Percentiles rank a stretch among this genome's conserved stretches.
These are phyloP conservation scores for Drosophila equinoxialis DNA, from an alignment of 1,140 invertebrate genomes.

Conservation along the genomic window DNA sequence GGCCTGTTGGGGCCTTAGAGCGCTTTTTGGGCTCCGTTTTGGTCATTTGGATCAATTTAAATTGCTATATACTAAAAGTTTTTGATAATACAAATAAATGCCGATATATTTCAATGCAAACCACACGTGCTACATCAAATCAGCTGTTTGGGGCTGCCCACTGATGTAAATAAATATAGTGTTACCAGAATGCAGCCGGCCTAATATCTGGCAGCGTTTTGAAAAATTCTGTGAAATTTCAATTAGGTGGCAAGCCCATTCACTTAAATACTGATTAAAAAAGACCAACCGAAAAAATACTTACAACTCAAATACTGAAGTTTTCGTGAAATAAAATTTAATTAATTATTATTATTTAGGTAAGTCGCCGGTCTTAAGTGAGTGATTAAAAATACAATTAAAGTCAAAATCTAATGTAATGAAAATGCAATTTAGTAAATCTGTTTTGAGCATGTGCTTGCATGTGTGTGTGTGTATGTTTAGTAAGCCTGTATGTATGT, in stretches of 20 bases:
- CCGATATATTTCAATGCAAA: constrained; percentile 21
- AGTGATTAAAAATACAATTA: background rate
- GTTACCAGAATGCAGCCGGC: background rate
- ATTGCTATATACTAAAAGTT: background rate
- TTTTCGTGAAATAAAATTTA: constrained; percentile 7
- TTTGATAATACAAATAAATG: background rate
- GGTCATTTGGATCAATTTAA: constrained; percentile 29
- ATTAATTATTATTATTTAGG: constrained; percentile 14
- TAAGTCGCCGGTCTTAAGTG: background rate
- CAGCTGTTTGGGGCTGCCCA: constrained; percentile 23
- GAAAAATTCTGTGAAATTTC: background rate
- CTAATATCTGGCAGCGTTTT: background rate
- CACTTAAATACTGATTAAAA: background rate
- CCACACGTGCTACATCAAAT: constrained; percentile 44
- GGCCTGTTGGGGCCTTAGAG: constrained; percentile 28
- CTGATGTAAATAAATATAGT: background rate
- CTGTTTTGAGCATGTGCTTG: background rate
- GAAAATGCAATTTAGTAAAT: background rate
- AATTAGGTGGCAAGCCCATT: background rate
- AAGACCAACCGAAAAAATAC: constrained; percentile 8
- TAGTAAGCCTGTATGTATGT: constrained; percentile 11
- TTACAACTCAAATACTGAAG: constrained; percentile 2
- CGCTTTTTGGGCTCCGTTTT: constrained; percentile 52
- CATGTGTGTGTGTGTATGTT: constrained; percentile 3
- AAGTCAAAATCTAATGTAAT: background rate